phyloP scores from a whole-genome alignment of 2,113 vertebrate species.

The Tringa solitaria region DNA sequence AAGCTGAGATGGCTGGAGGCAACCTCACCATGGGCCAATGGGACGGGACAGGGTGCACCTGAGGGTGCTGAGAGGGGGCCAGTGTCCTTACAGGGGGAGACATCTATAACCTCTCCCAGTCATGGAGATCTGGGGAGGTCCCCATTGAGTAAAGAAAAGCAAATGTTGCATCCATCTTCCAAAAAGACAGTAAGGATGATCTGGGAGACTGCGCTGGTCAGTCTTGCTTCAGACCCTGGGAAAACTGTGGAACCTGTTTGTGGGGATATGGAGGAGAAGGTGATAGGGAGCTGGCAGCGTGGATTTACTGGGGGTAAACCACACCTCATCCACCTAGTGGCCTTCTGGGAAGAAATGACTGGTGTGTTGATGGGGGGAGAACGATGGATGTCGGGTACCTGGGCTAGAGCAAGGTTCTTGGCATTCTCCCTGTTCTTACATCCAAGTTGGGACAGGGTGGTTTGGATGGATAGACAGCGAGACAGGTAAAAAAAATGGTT shows the following conservation, averaged over 20 bases:
- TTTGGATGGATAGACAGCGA: not conserved
- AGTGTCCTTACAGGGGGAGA: not conserved
- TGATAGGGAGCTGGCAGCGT: accelerated
- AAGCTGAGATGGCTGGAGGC: not conserved
- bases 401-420: not conserved
- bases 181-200: not conserved
- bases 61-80: not conserved
- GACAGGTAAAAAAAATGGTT: not conserved
- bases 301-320: not conserved
- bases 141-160: not conserved
- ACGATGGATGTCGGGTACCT: accelerated
- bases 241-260: not conserved
- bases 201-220: not conserved
- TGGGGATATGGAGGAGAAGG: not conserved
- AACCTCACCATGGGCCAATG: accelerated
- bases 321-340: no score
- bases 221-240: not conserved
- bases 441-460: accelerated
- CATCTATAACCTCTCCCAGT: not conserved
- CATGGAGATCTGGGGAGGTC: not conserved
- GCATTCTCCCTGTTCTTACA: not conserved
- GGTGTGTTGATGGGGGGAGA: not conserved
- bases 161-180: not conserved
- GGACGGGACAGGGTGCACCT: not conserved
- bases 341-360: not conserved